Evolutionary conservation across 2,113 vertebrate species (phyloP).

Genomic region (Hiodon tergisus): DNA sequence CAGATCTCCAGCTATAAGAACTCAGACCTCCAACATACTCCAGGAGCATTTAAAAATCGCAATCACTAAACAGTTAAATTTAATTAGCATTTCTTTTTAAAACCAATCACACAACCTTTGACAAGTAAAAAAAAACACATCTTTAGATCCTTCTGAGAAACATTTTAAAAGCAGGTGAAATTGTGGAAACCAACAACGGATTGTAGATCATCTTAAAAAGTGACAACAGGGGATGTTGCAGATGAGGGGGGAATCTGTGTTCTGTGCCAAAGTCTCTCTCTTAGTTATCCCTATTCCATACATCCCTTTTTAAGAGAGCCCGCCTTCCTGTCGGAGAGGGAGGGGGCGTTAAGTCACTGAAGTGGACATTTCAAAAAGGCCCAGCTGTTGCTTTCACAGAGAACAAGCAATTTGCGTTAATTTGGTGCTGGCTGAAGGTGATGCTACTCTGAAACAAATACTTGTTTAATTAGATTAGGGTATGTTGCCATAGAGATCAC

Average conservation of each 20-base stretch:
- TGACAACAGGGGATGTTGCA: no score
- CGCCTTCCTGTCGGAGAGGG: not conserved
- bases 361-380: not conserved
- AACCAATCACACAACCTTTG: not conserved
- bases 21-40: no score
- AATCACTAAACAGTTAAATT: no score
- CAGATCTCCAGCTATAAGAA: no score
- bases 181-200: not conserved
- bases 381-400: not conserved
- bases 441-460: slow-evolving; percentile 68
- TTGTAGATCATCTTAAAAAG: not conserved
- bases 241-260: no score
- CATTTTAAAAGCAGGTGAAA: not conserved
- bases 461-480: slow-evolving; percentile 72
- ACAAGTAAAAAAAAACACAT: not conserved
- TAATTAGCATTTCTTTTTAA: no score
- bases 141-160: not conserved
- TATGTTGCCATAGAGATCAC: slow-evolving; percentile 57
- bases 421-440: slow-evolving; percentile 70
- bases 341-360: not conserved
- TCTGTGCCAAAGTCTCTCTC: not conserved
- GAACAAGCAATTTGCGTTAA: slow-evolving; percentile 41
- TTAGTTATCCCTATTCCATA: not conserved
- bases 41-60: no score
- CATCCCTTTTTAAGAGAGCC: not conserved